These are phyloP conservation scores for Coracias cyanogaster DNA, from an alignment of 2,797 vertebrate genomes.

Conservation along the genomic window DNA sequence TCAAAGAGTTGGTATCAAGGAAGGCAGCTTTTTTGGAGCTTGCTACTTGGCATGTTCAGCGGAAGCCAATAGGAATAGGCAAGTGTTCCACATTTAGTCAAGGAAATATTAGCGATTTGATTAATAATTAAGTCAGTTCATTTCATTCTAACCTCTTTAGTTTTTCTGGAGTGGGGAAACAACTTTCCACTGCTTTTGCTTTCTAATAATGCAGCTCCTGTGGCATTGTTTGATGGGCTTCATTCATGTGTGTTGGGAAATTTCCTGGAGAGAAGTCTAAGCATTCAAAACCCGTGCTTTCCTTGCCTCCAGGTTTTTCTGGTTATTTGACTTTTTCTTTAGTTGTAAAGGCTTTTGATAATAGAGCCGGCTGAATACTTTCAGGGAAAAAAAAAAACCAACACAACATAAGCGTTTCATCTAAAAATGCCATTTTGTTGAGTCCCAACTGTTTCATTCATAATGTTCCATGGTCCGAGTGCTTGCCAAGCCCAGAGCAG, in stretches of 20 bases:
- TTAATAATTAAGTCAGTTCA: not conserved
- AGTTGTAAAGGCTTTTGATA: not conserved
- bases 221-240: not conserved
- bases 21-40: not conserved
- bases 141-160: not conserved
- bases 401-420: not conserved
- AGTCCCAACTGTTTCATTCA: not conserved
- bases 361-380: not conserved
- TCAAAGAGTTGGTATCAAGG: not conserved
- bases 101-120: not conserved
- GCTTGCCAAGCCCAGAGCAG: not conserved
- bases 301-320: not conserved
- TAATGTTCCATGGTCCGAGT: accelerated
- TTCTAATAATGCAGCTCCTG: not conserved
- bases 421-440: not conserved
- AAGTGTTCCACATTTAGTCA: not conserved
- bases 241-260: not conserved
- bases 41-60: not conserved
- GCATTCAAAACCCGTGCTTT: not conserved
- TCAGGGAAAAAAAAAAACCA: too few species aligned
- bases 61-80: not conserved
- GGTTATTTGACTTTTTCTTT: not conserved
- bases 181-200: not conserved
- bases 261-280: not conserved
- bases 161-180: not conserved